Evolutionary conservation across 2,888 invertebrate species (phyloP), one percentile per base, ranked within the genome.

Genomic region (Byasa hedistus): DNA sequence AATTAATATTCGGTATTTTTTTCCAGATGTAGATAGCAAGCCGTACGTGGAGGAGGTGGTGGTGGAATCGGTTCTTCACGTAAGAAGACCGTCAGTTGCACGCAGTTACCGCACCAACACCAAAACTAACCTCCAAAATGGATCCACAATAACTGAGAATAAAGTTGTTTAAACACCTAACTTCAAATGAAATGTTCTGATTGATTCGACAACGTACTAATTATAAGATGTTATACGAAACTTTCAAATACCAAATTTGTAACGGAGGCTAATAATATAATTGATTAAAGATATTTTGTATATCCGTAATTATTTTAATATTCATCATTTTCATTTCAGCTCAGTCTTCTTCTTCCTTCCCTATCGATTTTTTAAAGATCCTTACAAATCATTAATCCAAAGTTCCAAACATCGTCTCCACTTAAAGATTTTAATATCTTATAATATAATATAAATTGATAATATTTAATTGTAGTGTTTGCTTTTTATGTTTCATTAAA

Each of bases 31-130:
- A 1, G 86, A 86, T 52, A 77, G 76, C 51, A 83, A 83, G 70
- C 88, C 82, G 4, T 89, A 84, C 71, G 78, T 91, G 8, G 92
- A 92, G 56, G 92, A 92, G 69, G 88, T 93, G 72, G 84, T 89
- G 64, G 92, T 91, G 66, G 91, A 90, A 70, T 86, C 92, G 0
- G 79, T 86, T 1, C 79, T 92, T 24, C 86, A 87, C 27, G 84
- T 93, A 64, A 78, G 81, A 69, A 80, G 79, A 10, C 89, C 89
- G 0, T 76, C 82, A 0, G 71, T 72, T 0, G 73, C 72, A 17
- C 77, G 91, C 0, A 89, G 86, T 69, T 85, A 84, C 1, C 79
- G 89, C 23, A 85, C 86, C 64, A 82, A 85, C 72, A 75, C 86
- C 0, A 78, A 76, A 48, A 82, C 82, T 2, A 86, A 82, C 70